Base-by-base conservation (phyloP, 2,888 invertebrate genomes). In the Pogonocherus hispidulus region DNA sequence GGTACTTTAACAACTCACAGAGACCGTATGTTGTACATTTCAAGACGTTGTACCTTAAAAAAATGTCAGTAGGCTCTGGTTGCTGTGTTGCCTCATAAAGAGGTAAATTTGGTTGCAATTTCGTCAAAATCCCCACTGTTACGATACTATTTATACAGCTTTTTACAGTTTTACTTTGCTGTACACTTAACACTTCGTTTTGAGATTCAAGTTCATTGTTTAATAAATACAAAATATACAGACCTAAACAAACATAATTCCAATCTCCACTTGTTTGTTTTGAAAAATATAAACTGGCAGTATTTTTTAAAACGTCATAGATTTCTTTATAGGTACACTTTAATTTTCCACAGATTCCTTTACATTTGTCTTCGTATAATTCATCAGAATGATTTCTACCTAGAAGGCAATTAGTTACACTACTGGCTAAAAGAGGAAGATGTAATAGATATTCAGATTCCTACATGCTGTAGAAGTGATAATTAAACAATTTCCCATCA, bases 41-140 rank as follows among this genome's bases (percentile, higher is more conserved):
- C 57, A 91, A 80, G 66, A 88, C 79, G 74, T 86, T 85, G 84
- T 90, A 88, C 72, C 87, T 87, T 82, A 89, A 83, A 47, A 86
- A 72, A 63, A 85, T 87, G 64, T 83, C 84, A 32, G 88, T 20
- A 8, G 62, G 62, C 37, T 67, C 54, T 4, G 60, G 46, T 54
- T 67, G 47, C 22, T 63, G 20, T 59, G 67, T 79, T 52, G 72
- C 63, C 5, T 72, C 55, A 60, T 69, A 73, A 70, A 76, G 76
- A 9, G 82, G 81, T 57, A 82, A 64, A 27, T 80, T 92, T 27
- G 90, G 89, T 74, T 91, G 85, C 27, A 94, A 84, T 80, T 90
- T 89, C 11, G 90, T 89, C 67, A 90, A 87, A 66, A 94, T 86
- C 51, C 93, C 94, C 67, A 94, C 84, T 37, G 88, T 89, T 20